Evolutionary conservation across 2,113 vertebrate genomes (phyloP).

Genomic region (Poeciliopsis retropinna): DNA sequence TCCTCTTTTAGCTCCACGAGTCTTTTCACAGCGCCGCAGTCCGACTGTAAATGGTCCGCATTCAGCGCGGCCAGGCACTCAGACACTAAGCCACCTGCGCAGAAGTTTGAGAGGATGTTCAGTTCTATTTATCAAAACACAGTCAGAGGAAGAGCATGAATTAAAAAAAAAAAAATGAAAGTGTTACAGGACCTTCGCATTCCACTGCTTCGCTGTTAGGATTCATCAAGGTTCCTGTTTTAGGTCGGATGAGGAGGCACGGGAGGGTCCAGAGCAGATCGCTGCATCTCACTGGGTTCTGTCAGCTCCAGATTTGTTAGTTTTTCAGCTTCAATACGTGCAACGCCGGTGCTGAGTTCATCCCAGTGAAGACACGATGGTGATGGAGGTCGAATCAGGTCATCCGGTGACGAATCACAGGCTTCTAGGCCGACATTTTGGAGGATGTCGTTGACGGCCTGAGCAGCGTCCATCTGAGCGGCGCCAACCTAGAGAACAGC

Average conservation of each 20-base stretch:
- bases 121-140: not conserved
- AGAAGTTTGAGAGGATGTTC: not conserved
- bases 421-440: slow-evolving; percentile 40
- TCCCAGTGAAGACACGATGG: slow-evolving; percentile 14
- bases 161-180: too few species aligned
- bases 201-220: slow-evolving; percentile 11
- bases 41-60: slow-evolving; percentile 33
- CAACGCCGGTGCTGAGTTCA: slow-evolving; percentile 54
- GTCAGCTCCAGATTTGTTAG: slow-evolving; percentile 67
- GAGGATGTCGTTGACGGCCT: slow-evolving; percentile 25
- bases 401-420: not conserved
- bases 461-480: slow-evolving; percentile 33
- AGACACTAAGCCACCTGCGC: slow-evolving; percentile 55
- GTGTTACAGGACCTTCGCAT: slow-evolving; percentile 51
- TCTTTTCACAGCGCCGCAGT: slow-evolving; percentile 20
- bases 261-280: slow-evolving; percentile 57
- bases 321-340: slow-evolving; percentile 68
- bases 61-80: slow-evolving; percentile 66
- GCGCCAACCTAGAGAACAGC: slow-evolving; percentile 18
- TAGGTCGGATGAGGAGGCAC: slow-evolving; percentile 78
- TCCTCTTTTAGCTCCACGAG: slow-evolving; percentile 57
- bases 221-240: slow-evolving; percentile 56
- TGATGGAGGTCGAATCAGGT: slow-evolving; percentile 17
- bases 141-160: not conserved
- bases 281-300: slow-evolving; percentile 23